A percentile compares a stretch with the other conserved stretches of the same genome.
Conservation (phyloP, 2,797 vertebrate species). For the Thripadectes ignobilis region DNA sequence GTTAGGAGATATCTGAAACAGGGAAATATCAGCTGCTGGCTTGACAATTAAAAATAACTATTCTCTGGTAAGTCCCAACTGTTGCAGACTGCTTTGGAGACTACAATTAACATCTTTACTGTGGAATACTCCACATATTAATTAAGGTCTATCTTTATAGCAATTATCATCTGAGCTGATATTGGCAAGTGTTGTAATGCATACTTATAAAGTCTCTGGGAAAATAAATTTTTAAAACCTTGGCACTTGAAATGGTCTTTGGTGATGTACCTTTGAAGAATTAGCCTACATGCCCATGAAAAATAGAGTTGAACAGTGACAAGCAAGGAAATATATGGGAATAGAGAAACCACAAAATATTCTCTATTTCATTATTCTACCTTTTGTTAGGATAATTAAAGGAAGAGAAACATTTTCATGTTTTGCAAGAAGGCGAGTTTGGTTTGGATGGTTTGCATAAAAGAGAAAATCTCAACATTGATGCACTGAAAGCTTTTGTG, state of each 20-base stretch:
- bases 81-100: neutral
- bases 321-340: neutral
- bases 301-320: neutral
- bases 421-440: neutral
- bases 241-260: neutral
- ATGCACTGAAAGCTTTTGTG: neutral
- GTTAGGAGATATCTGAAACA: neutral
- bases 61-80: neutral
- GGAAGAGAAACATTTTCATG: neutral
- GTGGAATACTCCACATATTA: neutral
- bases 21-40: neutral
- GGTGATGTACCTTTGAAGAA: neutral
- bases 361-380: neutral
- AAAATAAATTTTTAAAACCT: neutral
- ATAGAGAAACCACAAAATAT: neutral
- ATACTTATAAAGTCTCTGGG: neutral
- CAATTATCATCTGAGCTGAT: neutral
- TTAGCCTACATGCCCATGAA: neutral
- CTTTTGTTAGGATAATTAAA: neutral
- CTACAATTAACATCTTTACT: neutral
- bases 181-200: neutral
- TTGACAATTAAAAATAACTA: neutral
- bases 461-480: neutral
- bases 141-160: neutral
- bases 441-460: neutral